Base-by-base conservation (phyloP, 2,113 vertebrate species). In the Pachycephala philippinensis region DNA sequence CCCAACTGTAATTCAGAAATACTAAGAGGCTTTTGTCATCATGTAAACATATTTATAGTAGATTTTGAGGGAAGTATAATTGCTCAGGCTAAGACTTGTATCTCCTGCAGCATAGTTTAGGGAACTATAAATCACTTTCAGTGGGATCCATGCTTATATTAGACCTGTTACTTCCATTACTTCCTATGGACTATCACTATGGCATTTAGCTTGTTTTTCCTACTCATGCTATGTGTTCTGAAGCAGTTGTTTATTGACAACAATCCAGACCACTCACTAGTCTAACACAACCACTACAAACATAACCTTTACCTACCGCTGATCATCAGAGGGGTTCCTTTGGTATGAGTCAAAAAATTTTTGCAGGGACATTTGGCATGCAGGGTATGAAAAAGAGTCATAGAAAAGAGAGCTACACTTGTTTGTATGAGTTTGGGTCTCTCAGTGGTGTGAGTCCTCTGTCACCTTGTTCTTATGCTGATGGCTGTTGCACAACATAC, bases 241-340 rank as follows among this genome's bases (percentile, higher is more conserved):
- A 94, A 68, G 27, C 24, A 68, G 10, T 76, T 28, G 10, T 76
- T 78, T 61, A 61, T 60, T 69, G 45, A 30, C 24, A 76, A 22
- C 21, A 57, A 33, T 59, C 21, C 79, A 82, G 42, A 75, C 12
- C 13, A 49, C 50, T 83, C 21, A 69, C 33, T 53, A 45, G 6
- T 24, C 17, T 78, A 57, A 72, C 23, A 53, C 13, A 64, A 42
- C 56, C n/a, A 28, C 39, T 74, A 18, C 19, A 79, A 68, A 30
- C 6, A 49, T 26, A 54, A 63, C 1, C 1, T 1, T 66, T 52
- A 40, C 37, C 8, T 74, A 19, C 7, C 0, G 0, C 8, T 74
- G 13, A 64, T 22, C 63, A 63, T 30, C 14, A 66, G 21, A 54
- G 13, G 8, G 2, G 1, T 21, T 66, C 82, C 22, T 86, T 88